Base-by-base conservation (phyloP, 2,113 vertebrate genomes). In the Mormyrus lacerda region DNA sequence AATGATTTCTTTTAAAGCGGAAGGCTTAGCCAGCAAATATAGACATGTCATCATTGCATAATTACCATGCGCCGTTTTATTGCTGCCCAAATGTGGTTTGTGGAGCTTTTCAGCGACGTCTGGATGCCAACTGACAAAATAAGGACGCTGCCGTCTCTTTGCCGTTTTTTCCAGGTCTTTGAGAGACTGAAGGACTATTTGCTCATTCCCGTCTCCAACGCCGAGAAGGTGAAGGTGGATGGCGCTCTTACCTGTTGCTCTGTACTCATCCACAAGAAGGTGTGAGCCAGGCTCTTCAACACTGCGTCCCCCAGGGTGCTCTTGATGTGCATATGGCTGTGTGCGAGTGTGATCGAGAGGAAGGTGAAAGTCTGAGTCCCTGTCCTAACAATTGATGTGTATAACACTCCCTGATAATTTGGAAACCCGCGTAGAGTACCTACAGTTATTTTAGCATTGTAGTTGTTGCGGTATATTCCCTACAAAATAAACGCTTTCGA, bases 101-200 rank as follows among this genome's bases (percentile, higher is more conserved):
- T 87, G 53, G 31, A 19, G 21, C 48, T 31, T 21, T 42, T 9
- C 4, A 3, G 51, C 31, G 5, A 61, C 61, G n/a, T n/a, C 11
- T 65, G 53, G 51, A 27, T 44, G 35, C 51, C 51, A 27, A 9
- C 51, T 35, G 42, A 27, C 35, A 13, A 89, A 35, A 15, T 39
- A 9, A 84, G 39, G 50, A 84, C 51, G 11, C 24, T 87, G 6
- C 92, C 88, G 89, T 47, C 90, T 24, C 13, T 69, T 13, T 69
- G 61, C 61, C 9, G 24, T 31, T 31, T 65, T 90, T 88, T 88
- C 69, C 92, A 99, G 98, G 97, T 98, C 58, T 99, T 97, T 92
- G 98, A 99, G 94, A 99, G 97, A 91, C 95, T 99, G 94, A 99
- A 99, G 95, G 97, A 99, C 94, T 93, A 99, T 95, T 97, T 97